Percentiles rank a stretch among this genome's conserved stretches.
These are phyloP conservation scores for Euleptes europaea DNA, from an alignment of 2,113 vertebrate species.

Conservation along the genomic window DNA sequence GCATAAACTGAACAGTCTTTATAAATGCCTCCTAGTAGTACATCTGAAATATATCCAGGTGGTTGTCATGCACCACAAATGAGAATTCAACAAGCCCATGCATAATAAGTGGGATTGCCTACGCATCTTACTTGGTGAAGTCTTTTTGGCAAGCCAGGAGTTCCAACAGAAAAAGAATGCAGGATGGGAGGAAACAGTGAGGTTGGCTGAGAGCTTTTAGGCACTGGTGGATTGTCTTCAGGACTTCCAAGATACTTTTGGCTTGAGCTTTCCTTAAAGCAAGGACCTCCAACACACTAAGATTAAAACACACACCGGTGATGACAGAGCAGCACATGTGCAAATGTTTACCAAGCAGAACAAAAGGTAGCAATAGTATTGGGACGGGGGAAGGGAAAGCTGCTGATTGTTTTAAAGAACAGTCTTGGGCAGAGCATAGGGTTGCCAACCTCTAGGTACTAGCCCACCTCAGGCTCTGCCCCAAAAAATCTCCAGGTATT, in stretches of 20 bases:
- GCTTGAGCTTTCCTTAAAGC: constrained; percentile 89
- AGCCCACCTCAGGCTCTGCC: no score
- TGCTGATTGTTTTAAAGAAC: no score
- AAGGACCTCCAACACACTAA: constrained; percentile 90
- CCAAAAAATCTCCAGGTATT: no score
- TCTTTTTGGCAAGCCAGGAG: constrained; percentile 95
- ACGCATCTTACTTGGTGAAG: constrained; percentile 85
- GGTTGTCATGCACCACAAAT: no score
- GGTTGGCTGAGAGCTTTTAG: constrained; percentile 86
- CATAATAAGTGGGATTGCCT: background rate
- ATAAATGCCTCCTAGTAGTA: no score
- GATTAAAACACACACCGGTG: background rate
- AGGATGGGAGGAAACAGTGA: constrained; percentile 90
- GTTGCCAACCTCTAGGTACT: no score
- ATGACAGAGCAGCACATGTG: background rate
- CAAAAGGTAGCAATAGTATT: background rate
- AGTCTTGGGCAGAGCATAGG: no score
- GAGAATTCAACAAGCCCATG: background rate
- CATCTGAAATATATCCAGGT: no score
- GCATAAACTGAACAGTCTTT: no score
- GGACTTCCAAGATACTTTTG: constrained; percentile 83
- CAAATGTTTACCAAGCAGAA: background rate
- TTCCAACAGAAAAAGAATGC: constrained; percentile 92
- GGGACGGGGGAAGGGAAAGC: background rate
- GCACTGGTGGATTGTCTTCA: constrained; percentile 85